Conservation (phyloP, 2,113 vertebrate genomes). For the Chaetodon auriga region DNA sequence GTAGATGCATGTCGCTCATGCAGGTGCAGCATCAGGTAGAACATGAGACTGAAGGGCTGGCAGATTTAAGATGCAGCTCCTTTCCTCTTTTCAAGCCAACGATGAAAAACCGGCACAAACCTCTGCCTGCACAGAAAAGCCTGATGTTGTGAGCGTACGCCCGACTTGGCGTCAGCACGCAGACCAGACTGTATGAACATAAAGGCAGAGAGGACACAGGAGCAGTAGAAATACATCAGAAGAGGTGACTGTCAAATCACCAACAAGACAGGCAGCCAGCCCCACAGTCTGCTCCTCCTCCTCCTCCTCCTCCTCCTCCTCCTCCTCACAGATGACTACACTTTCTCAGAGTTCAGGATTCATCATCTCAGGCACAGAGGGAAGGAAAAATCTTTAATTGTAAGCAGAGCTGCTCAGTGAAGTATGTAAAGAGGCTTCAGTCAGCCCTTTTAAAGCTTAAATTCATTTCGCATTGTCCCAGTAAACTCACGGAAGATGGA, state of each 20-base stretch:
- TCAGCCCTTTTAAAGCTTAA: constrained; percentile 70
- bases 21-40: not conserved
- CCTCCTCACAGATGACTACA: constrained; percentile 18
- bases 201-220: constrained; percentile 33
- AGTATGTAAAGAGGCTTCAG: constrained; percentile 68
- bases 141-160: not conserved
- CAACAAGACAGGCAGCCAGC: constrained; percentile 18
- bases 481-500: constrained; percentile 64
- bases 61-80: not conserved
- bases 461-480: constrained; percentile 48
- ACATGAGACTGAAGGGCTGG: not conserved
- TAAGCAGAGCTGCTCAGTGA: constrained; percentile 74
- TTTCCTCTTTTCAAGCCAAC: not conserved
- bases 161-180: not conserved
- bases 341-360: constrained; percentile 36
- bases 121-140: not conserved
- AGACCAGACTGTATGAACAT: not conserved
- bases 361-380: constrained; percentile 39
- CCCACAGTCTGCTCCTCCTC: constrained; percentile 20
- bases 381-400: constrained; percentile 54
- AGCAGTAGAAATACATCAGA: constrained; percentile 34
- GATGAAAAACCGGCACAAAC: not conserved
- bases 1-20: not conserved
- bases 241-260: constrained; percentile 33
- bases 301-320: constrained; percentile 13